Evolutionary conservation across 2,797 vertebrate genomes (phyloP).

Genomic region (Salmo trutta): DNA sequence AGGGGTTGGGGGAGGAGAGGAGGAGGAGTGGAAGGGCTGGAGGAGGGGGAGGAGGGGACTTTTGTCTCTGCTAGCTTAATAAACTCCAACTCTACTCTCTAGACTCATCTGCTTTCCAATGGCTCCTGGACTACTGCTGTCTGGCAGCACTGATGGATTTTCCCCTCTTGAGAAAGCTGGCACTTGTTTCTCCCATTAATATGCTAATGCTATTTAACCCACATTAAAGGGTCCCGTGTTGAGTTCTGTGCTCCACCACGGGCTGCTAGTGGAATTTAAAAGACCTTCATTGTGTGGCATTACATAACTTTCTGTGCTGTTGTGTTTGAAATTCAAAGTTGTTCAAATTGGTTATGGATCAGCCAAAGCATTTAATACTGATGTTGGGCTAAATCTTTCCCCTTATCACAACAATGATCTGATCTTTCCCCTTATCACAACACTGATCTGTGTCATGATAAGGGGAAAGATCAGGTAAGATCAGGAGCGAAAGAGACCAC

Average conservation of each 20-base stretch:
- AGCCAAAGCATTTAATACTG: neutral
- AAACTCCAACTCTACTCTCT: neutral
- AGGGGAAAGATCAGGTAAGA: no score
- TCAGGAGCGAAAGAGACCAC: constrained; percentile 1
- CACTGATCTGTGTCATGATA: neutral
- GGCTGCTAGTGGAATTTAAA: neutral
- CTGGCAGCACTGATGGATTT: neutral
- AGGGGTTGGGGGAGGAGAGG: neutral
- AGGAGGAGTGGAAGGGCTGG: neutral
- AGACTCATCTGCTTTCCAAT: neutral
- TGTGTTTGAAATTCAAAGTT: neutral
- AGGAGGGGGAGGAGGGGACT: constrained; percentile 8
- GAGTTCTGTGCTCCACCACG: constrained; percentile 12
- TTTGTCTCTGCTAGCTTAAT: constrained; percentile 3
- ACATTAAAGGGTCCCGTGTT: constrained; percentile 31
- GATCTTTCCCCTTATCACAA: neutral
- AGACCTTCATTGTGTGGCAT: neutral
- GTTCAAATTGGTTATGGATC: neutral
- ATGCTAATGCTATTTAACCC: constrained; percentile 32
- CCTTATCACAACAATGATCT: no score
- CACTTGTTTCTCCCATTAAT: constrained; percentile 10
- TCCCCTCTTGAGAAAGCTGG: neutral
- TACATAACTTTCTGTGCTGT: neutral
- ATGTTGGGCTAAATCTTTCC: neutral
- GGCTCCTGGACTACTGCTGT: neutral